Percentiles rank a stretch among this genome's conserved stretches.
phyloP scores from a whole-genome alignment of 2,113 vertebrate genomes.

The Thinocorus orbignyianus region DNA sequence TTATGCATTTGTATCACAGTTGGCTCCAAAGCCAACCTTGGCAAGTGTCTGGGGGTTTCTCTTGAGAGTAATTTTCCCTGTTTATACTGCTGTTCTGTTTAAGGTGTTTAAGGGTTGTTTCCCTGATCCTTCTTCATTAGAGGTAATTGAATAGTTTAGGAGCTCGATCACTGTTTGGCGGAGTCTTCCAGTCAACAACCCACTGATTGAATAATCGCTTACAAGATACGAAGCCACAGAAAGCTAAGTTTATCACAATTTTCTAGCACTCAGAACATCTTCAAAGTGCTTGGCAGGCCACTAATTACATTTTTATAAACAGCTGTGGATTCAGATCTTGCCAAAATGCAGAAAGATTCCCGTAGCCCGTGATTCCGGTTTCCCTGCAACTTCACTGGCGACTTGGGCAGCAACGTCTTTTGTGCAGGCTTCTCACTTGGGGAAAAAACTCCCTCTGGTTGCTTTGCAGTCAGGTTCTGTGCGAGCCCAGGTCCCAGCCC shows the following conservation, averaged over 20 bases:
- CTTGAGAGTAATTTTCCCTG: conserved; percentile 49
- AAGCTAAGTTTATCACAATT: conserved; percentile 38
- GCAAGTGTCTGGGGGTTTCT: conserved; percentile 57
- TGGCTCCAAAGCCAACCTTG: conserved; percentile 55
- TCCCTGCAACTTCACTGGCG: neutral
- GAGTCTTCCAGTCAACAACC: conserved; percentile 27
- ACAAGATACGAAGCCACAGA: neutral
- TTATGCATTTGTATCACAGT: conserved; percentile 59
- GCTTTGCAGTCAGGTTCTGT: neutral
- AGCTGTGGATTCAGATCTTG: neutral
- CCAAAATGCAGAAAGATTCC: neutral
- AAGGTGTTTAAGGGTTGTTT: conserved; percentile 56
- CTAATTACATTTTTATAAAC: conserved; percentile 39
- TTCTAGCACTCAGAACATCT: conserved; percentile 24
- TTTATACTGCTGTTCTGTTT: conserved; percentile 51
- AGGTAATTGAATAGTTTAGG: conserved; percentile 53
- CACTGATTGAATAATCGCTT: conserved; percentile 5
- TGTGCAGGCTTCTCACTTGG: neutral
- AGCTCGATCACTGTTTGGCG: conserved; percentile 9
- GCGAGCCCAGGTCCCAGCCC: neutral
- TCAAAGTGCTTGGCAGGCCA: conserved; percentile 19
- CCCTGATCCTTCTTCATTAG: conserved; percentile 53
- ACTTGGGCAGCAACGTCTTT: neutral
- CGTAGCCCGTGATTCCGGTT: neutral
- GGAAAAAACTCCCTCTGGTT: neutral